phyloP scores from a whole-genome alignment of 2,888 invertebrate species.

The Phyto melanocephala region DNA sequence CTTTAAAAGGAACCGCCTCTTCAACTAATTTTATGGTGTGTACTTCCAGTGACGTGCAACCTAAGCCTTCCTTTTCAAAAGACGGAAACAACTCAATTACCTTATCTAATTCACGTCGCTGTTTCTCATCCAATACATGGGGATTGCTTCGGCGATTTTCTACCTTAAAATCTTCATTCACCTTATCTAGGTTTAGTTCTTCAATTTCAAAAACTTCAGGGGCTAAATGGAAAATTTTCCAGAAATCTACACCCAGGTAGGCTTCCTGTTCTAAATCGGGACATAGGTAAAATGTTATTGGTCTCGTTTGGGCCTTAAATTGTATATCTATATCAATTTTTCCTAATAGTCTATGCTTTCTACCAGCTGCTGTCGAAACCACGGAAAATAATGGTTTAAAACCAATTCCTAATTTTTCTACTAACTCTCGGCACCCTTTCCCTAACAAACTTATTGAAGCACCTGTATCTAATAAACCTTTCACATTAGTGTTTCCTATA shows the following conservation, averaged over 20 bases:
- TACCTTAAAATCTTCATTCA: neutral
- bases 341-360: no score
- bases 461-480: no score
- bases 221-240: neutral
- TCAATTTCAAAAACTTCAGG: slow-evolving; percentile 1
- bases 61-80: slow-evolving; percentile 21
- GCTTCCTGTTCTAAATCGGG: no score
- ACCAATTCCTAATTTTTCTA: no score
- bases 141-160: neutral
- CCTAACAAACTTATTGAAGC: no score
- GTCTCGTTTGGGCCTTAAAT: no score
- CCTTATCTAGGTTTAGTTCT: neutral
- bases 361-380: no score
- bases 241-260: slow-evolving; percentile 37
- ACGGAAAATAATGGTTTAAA: no score
- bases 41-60: slow-evolving; percentile 42
- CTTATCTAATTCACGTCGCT: neutral
- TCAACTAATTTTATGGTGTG: slow-evolving; percentile 54
- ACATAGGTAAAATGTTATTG: no score
- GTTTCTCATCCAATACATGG: neutral
- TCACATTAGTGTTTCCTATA: no score
- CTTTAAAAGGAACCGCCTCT: slow-evolving; percentile 43
- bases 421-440: no score
- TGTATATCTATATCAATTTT: no score
- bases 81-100: slow-evolving; percentile 8